Evolutionary conservation across 1,140 invertebrate genomes (phyloP).

Genomic region (Drosophila gunungcola): DNA sequence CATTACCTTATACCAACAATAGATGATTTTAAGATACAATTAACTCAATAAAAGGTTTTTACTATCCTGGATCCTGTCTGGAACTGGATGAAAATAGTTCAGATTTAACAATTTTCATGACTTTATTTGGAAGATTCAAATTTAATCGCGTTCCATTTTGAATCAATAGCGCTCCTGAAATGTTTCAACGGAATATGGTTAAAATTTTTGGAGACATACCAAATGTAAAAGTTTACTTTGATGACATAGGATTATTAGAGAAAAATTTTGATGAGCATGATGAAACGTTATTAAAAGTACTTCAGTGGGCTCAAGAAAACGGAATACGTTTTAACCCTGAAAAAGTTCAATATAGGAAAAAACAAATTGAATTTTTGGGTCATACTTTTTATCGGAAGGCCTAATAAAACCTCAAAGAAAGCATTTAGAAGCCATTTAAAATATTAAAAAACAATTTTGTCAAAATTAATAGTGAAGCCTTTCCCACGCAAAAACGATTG

Average conservation of each 20-base stretch:
- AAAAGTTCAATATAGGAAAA: conserved; percentile 6
- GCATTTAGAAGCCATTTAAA: too few relatives aligned
- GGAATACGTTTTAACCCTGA: not conserved
- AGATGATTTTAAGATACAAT: too few relatives aligned
- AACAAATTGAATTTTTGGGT: conserved; percentile 5
- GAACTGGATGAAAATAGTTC: not conserved
- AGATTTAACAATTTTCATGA: not conserved
- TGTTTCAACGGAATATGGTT: not conserved
- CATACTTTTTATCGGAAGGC: too few relatives aligned
- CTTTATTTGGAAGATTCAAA: not conserved
- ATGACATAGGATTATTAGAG: conserved; percentile 1
- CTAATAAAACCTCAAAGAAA: too few relatives aligned
- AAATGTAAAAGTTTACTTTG: conserved; percentile 10
- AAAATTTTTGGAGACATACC: conserved; percentile 6
- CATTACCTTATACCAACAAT: too few relatives aligned
- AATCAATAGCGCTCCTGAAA: too few relatives aligned
- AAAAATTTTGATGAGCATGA: conserved; percentile 9
- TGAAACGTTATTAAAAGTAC: not conserved
- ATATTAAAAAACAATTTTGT: too few relatives aligned
- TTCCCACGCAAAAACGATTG: too few relatives aligned
- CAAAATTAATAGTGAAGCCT: too few relatives aligned
- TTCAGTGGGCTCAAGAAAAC: not conserved
- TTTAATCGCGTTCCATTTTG: too few relatives aligned
- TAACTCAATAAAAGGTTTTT: too few relatives aligned
- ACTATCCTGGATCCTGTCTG: not conserved